Evolutionary conservation across 2,888 invertebrate species (phyloP).

Genomic region (Himalopsyche anomala): DNA sequence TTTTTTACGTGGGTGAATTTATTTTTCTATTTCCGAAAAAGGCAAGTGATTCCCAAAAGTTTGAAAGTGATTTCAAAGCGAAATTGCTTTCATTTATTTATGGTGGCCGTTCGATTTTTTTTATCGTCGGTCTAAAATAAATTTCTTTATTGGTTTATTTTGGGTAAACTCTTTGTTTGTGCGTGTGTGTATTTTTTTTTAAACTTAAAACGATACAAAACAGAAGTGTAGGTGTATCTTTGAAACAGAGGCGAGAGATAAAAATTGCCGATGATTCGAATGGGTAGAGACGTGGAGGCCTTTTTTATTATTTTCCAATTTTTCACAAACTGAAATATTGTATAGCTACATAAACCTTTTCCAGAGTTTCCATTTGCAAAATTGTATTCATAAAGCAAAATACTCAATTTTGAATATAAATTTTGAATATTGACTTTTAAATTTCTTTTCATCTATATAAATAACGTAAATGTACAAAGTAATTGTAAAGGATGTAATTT

Average conservation of each 20-base stretch:
- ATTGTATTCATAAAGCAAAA: too few species aligned
- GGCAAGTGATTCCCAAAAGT: neutral
- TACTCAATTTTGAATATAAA: too few species aligned
- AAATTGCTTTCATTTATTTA: slow-evolving; percentile 20
- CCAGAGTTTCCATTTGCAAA: too few species aligned
- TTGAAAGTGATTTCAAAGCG: slow-evolving; percentile 31
- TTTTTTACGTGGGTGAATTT: neutral
- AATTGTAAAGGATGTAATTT: too few species aligned
- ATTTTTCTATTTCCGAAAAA: slow-evolving; percentile 1
- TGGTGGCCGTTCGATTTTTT: neutral
- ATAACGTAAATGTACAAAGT: too few species aligned
- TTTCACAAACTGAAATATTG: neutral
- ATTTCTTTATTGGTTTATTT: neutral
- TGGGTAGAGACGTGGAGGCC: neutral
- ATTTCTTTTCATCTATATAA: too few species aligned
- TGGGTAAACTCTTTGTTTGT: neutral
- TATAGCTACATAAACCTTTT: too few species aligned
- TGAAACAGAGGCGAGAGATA: neutral
- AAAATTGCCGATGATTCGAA: slow-evolving; percentile 7
- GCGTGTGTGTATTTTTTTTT: neutral
- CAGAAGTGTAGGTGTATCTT: too few species aligned
- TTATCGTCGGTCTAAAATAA: slow-evolving; percentile 6
- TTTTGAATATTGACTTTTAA: too few species aligned
- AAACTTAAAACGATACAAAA: neutral
- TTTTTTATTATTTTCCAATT: slow-evolving; percentile 12